Evolutionary conservation across 2,797 vertebrate genomes (phyloP).

Genomic region (Pterois miles): DNA sequence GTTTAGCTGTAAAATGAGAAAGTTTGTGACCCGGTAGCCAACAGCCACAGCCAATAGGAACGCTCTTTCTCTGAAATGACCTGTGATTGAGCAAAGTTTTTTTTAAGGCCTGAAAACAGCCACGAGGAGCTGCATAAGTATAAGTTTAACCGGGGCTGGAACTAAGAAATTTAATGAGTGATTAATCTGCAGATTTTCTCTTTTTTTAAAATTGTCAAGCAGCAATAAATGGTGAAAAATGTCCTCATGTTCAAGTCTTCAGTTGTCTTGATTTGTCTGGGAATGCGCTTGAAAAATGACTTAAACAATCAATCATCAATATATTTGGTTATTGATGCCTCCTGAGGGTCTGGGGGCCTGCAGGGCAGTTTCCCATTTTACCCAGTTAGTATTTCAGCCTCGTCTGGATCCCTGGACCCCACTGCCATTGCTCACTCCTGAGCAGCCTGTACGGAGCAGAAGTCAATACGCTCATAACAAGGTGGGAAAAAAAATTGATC

Average conservation of each 20-base stretch:
- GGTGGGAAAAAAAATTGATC: conserved; percentile 42
- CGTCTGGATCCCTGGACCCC: conserved; percentile 1
- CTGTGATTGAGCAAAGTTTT: no score
- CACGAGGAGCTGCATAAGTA: no score
- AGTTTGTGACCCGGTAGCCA: no score
- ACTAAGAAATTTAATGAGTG: not conserved
- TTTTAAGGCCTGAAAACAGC: not conserved
- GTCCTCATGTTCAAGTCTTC: not conserved
- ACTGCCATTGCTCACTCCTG: conserved; percentile 29
- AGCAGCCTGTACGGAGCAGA: conserved; percentile 27
- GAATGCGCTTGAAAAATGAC: not conserved
- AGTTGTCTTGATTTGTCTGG: not conserved
- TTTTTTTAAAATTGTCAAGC: not conserved
- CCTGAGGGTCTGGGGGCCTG: not conserved
- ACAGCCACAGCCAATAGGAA: no score
- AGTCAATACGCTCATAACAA: conserved; percentile 59
- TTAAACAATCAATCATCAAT: not conserved
- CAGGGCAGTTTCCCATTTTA: not conserved
- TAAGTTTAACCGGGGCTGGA: not conserved
- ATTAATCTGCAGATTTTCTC: not conserved
- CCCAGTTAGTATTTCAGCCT: conserved; percentile 5
- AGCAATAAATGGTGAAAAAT: not conserved
- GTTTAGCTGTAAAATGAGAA: no score
- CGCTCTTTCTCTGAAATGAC: no score
- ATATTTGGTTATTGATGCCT: not conserved